Evolutionary conservation across 2,888 invertebrate genomes (phyloP).

Genomic region (Agapetus fuscipes): DNA sequence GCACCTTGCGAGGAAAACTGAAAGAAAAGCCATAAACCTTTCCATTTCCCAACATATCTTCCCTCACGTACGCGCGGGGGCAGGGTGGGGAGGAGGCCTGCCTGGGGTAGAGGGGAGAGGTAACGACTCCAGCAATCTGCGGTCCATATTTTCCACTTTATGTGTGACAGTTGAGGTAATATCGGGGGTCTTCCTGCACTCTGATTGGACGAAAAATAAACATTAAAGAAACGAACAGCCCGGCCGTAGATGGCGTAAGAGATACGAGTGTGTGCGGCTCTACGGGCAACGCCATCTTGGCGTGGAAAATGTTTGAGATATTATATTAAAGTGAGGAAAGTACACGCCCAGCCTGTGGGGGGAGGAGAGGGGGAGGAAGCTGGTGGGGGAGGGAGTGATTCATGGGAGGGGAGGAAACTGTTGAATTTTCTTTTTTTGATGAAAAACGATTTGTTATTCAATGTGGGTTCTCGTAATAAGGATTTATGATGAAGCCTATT

Average conservation of each 20-base stretch:
- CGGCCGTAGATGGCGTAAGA: constrained; percentile 29
- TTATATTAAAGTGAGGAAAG: constrained; percentile 40
- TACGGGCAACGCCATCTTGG: constrained; percentile 43
- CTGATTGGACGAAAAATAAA: constrained; percentile 52
- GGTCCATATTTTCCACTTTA: constrained; percentile 53
- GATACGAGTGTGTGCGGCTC: too few relatives aligned
- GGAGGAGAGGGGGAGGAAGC: neutral
- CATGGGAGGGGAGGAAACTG: constrained; percentile 44
- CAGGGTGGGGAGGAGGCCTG: neutral
- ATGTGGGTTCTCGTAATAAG: too few relatives aligned
- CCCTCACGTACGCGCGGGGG: neutral
- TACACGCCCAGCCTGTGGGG: constrained; percentile 41
- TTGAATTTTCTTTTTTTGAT: constrained; percentile 52
- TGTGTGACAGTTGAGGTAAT: constrained; percentile 53
- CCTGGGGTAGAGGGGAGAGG: constrained; percentile 27
- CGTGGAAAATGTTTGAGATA: constrained; percentile 50
- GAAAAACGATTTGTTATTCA: too few relatives aligned
- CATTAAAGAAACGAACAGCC: constrained; percentile 44
- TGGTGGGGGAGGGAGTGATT: neutral
- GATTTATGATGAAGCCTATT: too few relatives aligned
- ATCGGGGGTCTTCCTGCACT: constrained; percentile 49
- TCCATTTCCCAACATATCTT: constrained; percentile 25
- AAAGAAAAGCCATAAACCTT: constrained; percentile 52
- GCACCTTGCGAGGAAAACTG: constrained; percentile 29
- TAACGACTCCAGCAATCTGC: constrained; percentile 34